Evolutionary conservation across 1,140 invertebrate genomes (phyloP).

Genomic region (Euwallacea similis): DNA sequence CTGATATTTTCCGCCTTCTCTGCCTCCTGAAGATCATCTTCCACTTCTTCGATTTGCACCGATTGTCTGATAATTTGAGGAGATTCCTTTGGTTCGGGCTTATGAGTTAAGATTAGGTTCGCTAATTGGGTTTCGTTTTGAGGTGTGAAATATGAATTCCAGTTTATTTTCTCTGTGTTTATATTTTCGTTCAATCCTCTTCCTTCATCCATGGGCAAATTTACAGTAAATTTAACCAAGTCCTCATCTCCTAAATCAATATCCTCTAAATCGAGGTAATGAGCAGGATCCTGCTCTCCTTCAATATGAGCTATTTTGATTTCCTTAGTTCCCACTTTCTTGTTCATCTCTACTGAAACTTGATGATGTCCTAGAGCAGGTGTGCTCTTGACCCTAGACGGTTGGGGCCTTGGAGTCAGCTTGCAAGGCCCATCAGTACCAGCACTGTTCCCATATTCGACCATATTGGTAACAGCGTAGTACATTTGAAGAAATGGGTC

Average conservation of each 20-base stretch:
- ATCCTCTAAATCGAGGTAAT: conserved; percentile 43
- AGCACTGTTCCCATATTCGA: conserved; percentile 60
- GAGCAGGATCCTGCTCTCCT: neutral
- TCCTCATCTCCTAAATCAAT: conserved; percentile 39
- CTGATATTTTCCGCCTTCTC: conserved; percentile 42
- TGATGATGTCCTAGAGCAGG: neutral
- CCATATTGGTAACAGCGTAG: conserved; percentile 57
- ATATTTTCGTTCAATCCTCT: conserved; percentile 17
- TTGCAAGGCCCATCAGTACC: conserved; percentile 37
- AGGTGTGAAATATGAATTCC: conserved; percentile 19
- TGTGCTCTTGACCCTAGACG: conserved; percentile 13
- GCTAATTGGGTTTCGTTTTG: conserved; percentile 4
- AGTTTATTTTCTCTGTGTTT: conserved; percentile 4
- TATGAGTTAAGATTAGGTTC: neutral
- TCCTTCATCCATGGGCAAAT: conserved; percentile 16
- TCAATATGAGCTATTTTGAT: neutral
- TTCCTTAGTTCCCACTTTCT: conserved; percentile 1
- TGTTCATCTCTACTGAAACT: conserved; percentile 19
- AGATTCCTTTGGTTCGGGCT: conserved; percentile 2
- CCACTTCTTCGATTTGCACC: conserved; percentile 36
- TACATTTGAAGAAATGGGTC: conserved; percentile 59
- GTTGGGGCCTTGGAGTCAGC: conserved; percentile 29
- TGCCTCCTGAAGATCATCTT: conserved; percentile 34
- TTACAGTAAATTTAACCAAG: conserved; percentile 27
- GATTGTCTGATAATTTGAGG: conserved; percentile 29